A percentile compares a stretch with the other conserved stretches of the same genome.
These are phyloP conservation scores for Acrocephalus kingi DNA, from an alignment of 2,113 vertebrate species.

Conservation along the genomic window DNA sequence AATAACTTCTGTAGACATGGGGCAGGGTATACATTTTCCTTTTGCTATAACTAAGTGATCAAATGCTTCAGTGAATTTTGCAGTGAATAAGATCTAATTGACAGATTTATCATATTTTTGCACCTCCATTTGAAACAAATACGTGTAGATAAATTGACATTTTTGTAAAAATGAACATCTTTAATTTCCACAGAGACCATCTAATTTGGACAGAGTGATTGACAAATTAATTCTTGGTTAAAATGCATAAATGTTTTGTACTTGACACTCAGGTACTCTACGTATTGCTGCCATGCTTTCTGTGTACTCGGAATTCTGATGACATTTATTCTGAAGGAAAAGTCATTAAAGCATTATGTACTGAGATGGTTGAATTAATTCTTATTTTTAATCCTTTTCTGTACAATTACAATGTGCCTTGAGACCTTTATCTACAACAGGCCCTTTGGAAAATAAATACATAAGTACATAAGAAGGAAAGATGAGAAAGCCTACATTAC, in stretches of 20 bases:
- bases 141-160: background rate
- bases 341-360: constrained; percentile 19
- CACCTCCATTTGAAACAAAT: background rate
- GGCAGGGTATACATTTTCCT: background rate
- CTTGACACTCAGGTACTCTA: background rate
- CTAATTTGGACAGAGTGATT: background rate
- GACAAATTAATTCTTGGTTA: background rate
- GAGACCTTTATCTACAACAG: constrained; percentile 30
- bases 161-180: background rate
- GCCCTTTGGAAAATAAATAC: constrained; percentile 21
- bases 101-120: background rate
- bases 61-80: background rate
- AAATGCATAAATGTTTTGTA: background rate
- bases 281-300: background rate
- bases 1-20: background rate
- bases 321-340: background rate
- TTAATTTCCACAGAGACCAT: background rate
- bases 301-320: background rate
- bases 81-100: background rate
- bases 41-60: background rate
- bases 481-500: background rate
- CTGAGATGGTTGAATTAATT: background rate
- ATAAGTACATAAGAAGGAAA: background rate
- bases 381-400: constrained; percentile 10
- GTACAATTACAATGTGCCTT: background rate